Base-by-base conservation (phyloP, 2,113 vertebrate genomes). In the Cynocephalus volans region DNA sequence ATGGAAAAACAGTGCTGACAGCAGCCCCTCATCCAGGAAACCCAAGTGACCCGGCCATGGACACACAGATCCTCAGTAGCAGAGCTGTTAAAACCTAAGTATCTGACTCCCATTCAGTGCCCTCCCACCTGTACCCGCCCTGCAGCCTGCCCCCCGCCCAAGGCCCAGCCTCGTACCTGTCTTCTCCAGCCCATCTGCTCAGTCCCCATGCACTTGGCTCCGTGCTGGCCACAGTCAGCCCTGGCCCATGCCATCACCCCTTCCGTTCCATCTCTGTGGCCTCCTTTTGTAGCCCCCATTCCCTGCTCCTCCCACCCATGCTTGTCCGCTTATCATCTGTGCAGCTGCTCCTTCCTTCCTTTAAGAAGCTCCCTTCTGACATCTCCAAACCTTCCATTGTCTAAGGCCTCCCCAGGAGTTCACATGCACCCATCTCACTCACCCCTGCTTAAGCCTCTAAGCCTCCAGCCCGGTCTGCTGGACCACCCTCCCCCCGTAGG, bases 1-100 rank as follows among this genome's bases (percentile, higher is more conserved):
- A 52, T 0, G 0, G 24, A 17, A 9, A 11, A 8, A 15, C 0
- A 45, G 15, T 8, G 28, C 41, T 7, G 41, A 70, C 36, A 41
- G 12, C 24, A 19, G 18, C 26, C 54, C 24, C 17, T 56, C 41
- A 36, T 9, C 41, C 36, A 24, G 31, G 54, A 52, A 26, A 54
- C 11, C 14, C 41, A 82, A 21, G 50, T 18, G 69, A 83, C 52
- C 26, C 36, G 45, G 21, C 50, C 69, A 92, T 14, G 18, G 81
- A 18, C 50, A 50, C n/a, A 9, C 3, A 9, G 72, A 36, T 24
- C 26, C 58, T n/a, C 19, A 15, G 41, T 52, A 8, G 73, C 31
- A 72, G 31, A 72, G 18, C 14, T 12, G 8, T 60, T 45, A 65
- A 81, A 58, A n/a, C 5, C 8, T 8, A 52, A 72, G 41, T 6